Evolutionary conservation across 2,797 vertebrate species (phyloP).

Genomic region (Huso huso): DNA sequence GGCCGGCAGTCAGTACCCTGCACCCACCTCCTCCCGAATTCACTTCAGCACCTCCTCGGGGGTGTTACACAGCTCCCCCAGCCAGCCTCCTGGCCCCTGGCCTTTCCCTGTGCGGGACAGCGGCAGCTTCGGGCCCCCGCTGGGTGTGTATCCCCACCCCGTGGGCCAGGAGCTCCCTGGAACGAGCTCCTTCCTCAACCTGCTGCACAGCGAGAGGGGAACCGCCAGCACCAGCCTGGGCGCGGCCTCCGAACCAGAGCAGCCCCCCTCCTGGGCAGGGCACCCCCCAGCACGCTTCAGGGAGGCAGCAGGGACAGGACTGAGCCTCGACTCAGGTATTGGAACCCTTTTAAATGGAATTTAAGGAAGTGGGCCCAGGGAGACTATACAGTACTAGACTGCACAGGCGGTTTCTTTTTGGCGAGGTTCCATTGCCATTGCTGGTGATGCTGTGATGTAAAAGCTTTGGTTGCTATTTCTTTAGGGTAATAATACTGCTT

Average conservation of each 20-base stretch:
- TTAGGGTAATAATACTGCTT: too few relatives aligned
- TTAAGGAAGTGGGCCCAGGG: too few relatives aligned
- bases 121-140: slow-evolving; percentile 28
- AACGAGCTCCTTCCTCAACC: slow-evolving; percentile 64
- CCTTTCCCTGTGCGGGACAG: slow-evolving; percentile 42
- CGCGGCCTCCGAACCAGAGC: slow-evolving; percentile 57
- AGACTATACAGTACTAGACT: too few relatives aligned
- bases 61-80: slow-evolving; percentile 25
- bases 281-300: slow-evolving; percentile 48
- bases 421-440: too few relatives aligned
- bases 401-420: too few relatives aligned
- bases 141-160: slow-evolving; percentile 37
- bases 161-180: slow-evolving; percentile 59
- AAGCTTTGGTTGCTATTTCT: too few relatives aligned
- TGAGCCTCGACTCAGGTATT: slow-evolving; percentile 55
- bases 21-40: slow-evolving; percentile 31
- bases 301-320: slow-evolving; percentile 53
- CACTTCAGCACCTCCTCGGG: slow-evolving; percentile 27
- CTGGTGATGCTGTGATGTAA: too few relatives aligned
- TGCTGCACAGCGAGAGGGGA: slow-evolving; percentile 70
- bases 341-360: neutral
- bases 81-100: slow-evolving; percentile 53
- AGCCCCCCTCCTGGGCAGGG: slow-evolving; percentile 49
- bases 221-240: slow-evolving; percentile 49
- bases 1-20: slow-evolving; percentile 38